Conservation (phyloP, 2,888 invertebrate genomes). For the Tetanocera ferruginea region DNA sequence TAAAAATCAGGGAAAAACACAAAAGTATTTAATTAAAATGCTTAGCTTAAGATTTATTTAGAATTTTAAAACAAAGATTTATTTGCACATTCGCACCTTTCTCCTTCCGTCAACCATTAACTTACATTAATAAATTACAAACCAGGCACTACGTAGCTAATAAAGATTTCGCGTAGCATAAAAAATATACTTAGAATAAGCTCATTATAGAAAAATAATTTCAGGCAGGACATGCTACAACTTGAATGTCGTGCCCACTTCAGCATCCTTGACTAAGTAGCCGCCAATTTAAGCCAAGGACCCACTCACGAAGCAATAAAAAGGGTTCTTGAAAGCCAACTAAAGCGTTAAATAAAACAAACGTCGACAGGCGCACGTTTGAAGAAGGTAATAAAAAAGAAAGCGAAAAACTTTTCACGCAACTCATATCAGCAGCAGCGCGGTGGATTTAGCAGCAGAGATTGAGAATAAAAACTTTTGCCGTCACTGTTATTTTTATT, state of each 20-base stretch:
- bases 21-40: conserved; percentile 5
- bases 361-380: conserved; percentile 32
- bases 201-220: conserved; percentile 2
- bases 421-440: conserved; percentile 12
- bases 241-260: conserved; percentile 17
- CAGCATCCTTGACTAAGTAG: neutral
- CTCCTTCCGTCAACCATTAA: neutral
- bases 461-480: conserved; percentile 14
- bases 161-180: neutral
- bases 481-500: conserved; percentile 18
- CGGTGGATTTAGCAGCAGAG: neutral
- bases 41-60: neutral
- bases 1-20: neutral
- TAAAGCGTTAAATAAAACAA: conserved; percentile 34
- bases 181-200: neutral
- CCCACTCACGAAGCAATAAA: conserved; percentile 4
- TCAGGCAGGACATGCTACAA: neutral
- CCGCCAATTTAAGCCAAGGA: neutral
- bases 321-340: conserved; percentile 26
- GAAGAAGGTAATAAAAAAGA: conserved; percentile 32
- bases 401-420: conserved; percentile 30
- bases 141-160: neutral
- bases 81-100: conserved; percentile 3
- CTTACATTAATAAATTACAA: too few relatives aligned
- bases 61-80: conserved; percentile 39